Percentiles rank a stretch among this genome's conserved stretches.
phyloP scores from a whole-genome alignment of 2,797 vertebrate genomes.

The Podarcis lilfordi region DNA sequence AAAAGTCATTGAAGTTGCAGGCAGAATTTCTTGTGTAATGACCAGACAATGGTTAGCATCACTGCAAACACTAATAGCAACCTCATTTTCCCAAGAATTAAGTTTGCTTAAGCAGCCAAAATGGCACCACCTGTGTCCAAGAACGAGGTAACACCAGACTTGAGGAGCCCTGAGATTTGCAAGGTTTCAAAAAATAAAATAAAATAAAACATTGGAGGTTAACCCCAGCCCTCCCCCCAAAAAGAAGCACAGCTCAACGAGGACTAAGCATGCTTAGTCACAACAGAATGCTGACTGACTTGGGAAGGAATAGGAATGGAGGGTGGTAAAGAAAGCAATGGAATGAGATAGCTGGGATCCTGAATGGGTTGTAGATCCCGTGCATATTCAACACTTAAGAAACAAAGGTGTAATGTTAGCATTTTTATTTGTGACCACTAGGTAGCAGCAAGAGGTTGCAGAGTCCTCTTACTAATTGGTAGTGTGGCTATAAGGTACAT shows the following conservation, averaged over 20 bases:
- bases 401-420: background rate
- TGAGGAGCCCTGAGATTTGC: background rate
- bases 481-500: background rate
- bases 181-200: background rate
- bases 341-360: too few species aligned
- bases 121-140: background rate
- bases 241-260: too few species aligned
- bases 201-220: too few species aligned
- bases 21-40: background rate
- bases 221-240: too few species aligned
- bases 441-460: constrained; percentile 66
- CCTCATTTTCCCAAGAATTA: background rate
- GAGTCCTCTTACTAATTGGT: background rate
- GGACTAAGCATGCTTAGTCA: too few species aligned
- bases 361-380: too few species aligned
- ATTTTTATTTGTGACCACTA: constrained; percentile 35
- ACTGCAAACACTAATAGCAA: background rate
- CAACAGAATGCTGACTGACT: too few species aligned
- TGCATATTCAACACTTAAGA: background rate
- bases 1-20: background rate
- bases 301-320: too few species aligned
- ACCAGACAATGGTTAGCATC: background rate
- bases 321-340: too few species aligned
- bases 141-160: background rate
- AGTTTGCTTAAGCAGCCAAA: background rate